Percentiles rank a stretch among this genome's conserved stretches.
Conservation (phyloP, 2,113 vertebrate species). For the Trichechus manatus region DNA sequence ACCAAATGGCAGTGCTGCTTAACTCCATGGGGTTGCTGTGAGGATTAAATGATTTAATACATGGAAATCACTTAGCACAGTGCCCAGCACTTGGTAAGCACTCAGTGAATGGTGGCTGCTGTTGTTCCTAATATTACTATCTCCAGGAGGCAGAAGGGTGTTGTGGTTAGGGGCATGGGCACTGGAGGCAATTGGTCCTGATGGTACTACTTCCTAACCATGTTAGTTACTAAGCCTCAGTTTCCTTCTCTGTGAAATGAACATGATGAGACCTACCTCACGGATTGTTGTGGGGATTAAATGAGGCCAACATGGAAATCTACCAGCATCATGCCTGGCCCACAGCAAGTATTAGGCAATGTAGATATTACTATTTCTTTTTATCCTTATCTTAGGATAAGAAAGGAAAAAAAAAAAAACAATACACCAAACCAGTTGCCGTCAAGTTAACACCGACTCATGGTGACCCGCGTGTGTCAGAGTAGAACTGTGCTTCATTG, state of each 20-base stretch:
- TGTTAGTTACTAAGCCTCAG: not conserved
- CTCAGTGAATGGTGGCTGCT: not conserved
- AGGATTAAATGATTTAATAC: not conserved
- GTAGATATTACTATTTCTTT: not conserved
- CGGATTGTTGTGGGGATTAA: not conserved
- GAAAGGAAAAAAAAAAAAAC: not conserved
- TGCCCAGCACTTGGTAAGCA: fast-evolving
- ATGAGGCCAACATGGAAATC: not conserved
- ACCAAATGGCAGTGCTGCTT: not conserved
- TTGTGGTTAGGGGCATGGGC: not conserved
- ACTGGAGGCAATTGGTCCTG: not conserved
- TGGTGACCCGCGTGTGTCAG: too few relatives aligned
- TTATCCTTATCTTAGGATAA: not conserved
- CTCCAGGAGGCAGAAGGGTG: not conserved
- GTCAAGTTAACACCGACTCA: too few relatives aligned
- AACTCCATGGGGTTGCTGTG: not conserved
- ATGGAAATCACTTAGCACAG: not conserved
- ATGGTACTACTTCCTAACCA: not conserved
- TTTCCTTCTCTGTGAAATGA: too few relatives aligned
- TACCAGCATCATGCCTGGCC: not conserved
- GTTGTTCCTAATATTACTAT: not conserved
- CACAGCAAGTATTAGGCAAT: too few relatives aligned
- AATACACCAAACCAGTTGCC: too few relatives aligned
- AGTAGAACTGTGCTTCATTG: too few relatives aligned
- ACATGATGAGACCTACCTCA: too few relatives aligned